These are phyloP conservation scores for Nasonia giraulti DNA, from an alignment of 1,140 invertebrate genomes.

Conservation along the genomic window DNA sequence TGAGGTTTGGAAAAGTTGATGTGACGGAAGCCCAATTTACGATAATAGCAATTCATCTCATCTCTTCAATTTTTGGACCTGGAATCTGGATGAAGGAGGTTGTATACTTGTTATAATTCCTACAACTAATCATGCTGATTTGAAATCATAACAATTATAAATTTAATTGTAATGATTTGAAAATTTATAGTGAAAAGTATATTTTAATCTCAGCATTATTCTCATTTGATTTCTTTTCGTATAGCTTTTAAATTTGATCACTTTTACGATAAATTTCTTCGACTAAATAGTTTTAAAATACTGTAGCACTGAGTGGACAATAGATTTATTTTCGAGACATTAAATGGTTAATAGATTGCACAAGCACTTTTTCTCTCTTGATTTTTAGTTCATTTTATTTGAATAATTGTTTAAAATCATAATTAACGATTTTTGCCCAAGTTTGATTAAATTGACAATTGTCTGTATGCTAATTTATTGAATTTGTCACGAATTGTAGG, in stretches of 20 bases:
- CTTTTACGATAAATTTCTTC: conserved; percentile 53
- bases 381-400: neutral
- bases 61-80: conserved; percentile 91
- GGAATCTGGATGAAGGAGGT: conserved; percentile 90
- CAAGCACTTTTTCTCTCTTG: neutral
- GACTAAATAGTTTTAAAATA: conserved; percentile 21
- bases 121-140: conserved; percentile 61
- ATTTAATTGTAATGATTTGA: conserved; percentile 10
- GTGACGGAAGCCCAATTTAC: conserved; percentile 98
- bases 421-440: neutral
- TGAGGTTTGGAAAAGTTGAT: conserved; percentile 96
- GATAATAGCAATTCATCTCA: conserved; percentile 91
- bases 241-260: conserved; percentile 37
- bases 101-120: conserved; percentile 68
- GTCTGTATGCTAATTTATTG: no score
- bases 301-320: neutral
- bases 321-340: conserved; percentile 12
- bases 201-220: conserved; percentile 35
- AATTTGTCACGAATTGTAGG: no score
- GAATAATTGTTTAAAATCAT: neutral
- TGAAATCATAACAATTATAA: neutral
- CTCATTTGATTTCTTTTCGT: conserved; percentile 44
- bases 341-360: neutral
- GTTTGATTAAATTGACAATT: no score
- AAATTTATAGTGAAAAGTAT: conserved; percentile 7